A percentile compares a stretch with the other conserved stretches of the same genome.
Conservation (phyloP, 2,113 vertebrate genomes). For the Thunnus thynnus region DNA sequence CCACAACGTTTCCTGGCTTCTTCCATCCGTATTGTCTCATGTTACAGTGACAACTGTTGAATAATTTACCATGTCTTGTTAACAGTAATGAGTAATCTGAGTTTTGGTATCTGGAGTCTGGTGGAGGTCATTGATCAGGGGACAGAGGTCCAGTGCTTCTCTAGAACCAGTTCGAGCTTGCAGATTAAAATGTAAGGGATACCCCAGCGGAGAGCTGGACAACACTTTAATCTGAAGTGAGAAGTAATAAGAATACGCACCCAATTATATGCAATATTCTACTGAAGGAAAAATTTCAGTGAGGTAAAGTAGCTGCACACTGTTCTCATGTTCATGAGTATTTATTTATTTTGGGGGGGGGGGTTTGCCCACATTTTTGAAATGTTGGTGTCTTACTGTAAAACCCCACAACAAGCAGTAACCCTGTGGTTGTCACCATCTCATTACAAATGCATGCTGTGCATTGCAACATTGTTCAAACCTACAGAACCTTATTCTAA, state of each 20-base stretch:
- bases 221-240: background rate
- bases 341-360: too few species aligned
- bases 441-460: background rate
- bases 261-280: background rate
- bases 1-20: constrained; percentile 17
- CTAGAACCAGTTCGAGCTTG: constrained; percentile 3
- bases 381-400: background rate
- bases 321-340: too few species aligned
- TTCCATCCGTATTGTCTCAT: constrained; percentile 44
- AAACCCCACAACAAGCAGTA: background rate
- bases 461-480: too few species aligned
- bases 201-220: background rate
- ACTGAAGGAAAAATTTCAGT: background rate
- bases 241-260: background rate
- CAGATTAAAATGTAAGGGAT: constrained; percentile 34
- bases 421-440: too few species aligned
- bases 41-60: constrained; percentile 57
- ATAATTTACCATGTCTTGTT: constrained; percentile 59
- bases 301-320: background rate
- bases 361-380: background rate
- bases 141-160: background rate
- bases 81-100: constrained; percentile 59
- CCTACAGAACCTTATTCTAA: too few species aligned
- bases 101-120: constrained; percentile 49
- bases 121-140: constrained; percentile 5